Evolutionary conservation across 2,113 vertebrate genomes (phyloP).

Genomic region (Patagioenas fasciata): DNA sequence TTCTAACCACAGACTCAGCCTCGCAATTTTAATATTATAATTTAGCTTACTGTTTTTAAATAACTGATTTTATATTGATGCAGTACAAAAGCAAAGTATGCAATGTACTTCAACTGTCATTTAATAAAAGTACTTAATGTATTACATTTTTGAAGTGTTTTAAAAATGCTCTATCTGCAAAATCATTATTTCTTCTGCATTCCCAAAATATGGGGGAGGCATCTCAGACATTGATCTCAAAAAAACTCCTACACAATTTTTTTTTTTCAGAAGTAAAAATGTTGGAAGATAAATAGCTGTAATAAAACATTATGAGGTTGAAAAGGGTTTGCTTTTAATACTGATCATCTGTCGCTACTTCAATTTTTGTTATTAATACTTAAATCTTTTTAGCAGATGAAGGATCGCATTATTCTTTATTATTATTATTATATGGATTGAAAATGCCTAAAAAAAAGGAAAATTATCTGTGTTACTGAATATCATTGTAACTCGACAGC

Average conservation of each 20-base stretch:
- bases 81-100: background rate
- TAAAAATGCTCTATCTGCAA: background rate
- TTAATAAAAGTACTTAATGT: background rate
- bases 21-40: background rate
- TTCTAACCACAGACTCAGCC: background rate
- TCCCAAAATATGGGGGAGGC: background rate
- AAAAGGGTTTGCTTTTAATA: background rate
- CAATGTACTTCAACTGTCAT: background rate
- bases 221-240: background rate
- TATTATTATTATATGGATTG: background rate
- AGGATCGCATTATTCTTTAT: background rate
- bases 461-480: constrained; percentile 11
- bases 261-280: background rate
- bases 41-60: background rate
- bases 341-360: background rate
- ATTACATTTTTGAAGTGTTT: background rate
- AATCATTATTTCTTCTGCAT: background rate
- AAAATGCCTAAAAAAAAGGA: constrained; percentile 22
- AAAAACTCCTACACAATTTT: background rate
- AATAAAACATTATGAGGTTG: background rate
- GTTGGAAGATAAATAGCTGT: background rate
- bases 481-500: constrained; percentile 19
- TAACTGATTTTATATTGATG: background rate
- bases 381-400: background rate
- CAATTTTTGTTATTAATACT: background rate